These are phyloP conservation scores for Hyaena hyaena DNA, from an alignment of 2,113 vertebrate species.

Conservation along the genomic window DNA sequence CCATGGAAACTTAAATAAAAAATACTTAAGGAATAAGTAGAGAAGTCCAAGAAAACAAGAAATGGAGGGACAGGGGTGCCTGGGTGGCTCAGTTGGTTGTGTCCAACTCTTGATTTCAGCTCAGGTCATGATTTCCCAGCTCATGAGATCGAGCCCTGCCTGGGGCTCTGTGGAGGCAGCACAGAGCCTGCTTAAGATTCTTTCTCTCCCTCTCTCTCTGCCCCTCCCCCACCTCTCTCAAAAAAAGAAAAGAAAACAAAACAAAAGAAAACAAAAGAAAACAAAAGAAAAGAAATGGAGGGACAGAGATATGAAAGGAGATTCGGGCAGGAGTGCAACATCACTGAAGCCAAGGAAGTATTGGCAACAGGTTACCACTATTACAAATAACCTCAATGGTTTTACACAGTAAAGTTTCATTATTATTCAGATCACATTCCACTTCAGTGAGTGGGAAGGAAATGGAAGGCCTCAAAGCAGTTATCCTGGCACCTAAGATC, in stretches of 20 bases:
- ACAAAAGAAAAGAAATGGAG: neutral
- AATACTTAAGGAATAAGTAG: slow-evolving; percentile 9
- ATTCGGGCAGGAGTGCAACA: neutral
- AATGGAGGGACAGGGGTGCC: neutral
- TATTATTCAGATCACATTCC: neutral
- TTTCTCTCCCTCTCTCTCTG: too few relatives aligned
- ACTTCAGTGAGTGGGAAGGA: neutral
- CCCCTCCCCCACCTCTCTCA: too few relatives aligned
- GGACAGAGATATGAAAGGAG: neutral
- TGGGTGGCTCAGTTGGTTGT: too few relatives aligned
- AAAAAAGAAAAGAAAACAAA: too few relatives aligned
- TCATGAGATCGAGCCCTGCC: too few relatives aligned
- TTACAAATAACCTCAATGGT: neutral
- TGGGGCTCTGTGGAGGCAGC: too few relatives aligned
- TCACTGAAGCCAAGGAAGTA: neutral
- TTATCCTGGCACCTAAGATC: neutral
- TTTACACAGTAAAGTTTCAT: neutral
- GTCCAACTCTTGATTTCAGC: too few relatives aligned
- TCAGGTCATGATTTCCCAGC: too few relatives aligned
- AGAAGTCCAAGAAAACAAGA: slow-evolving; percentile 40
- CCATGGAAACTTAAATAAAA: neutral
- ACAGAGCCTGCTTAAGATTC: too few relatives aligned
- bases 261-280: too few relatives aligned
- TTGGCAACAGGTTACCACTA: neutral
- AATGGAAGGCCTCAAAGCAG: neutral